These are phyloP conservation scores for Crossocerus cetratus DNA, from an alignment of 2,888 invertebrate genomes.

Conservation along the genomic window DNA sequence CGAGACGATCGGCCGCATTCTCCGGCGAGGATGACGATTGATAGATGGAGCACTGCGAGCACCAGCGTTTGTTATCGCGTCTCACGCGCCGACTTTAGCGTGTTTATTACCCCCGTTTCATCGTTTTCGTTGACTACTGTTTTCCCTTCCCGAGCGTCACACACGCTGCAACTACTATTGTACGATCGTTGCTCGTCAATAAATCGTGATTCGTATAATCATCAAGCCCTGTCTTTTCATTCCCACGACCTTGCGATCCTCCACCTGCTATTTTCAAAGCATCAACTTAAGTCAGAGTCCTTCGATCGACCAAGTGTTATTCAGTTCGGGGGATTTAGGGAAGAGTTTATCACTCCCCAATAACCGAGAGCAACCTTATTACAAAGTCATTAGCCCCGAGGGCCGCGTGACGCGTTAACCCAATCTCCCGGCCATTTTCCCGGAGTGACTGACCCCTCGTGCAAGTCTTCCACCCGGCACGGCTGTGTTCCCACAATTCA, in stretches of 20 bases:
- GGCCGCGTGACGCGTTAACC: not conserved
- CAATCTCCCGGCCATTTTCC: constrained; percentile 39
- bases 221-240: constrained; percentile 2
- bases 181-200: constrained; percentile 52
- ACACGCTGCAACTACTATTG: constrained; percentile 42
- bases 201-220: constrained; percentile 53
- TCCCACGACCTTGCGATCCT: not conserved
- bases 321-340: too few species aligned
- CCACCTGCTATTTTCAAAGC: not conserved
- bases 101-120: not conserved
- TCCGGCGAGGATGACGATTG: constrained; percentile 4
- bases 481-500: constrained; percentile 5
- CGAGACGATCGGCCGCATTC: constrained; percentile 14
- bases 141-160: constrained; percentile 27
- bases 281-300: not conserved
- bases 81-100: constrained; percentile 27
- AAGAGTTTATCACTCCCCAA: not conserved
- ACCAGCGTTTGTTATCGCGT: constrained; percentile 39
- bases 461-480: not conserved
- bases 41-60: not conserved
- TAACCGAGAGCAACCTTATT: not conserved
- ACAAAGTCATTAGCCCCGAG: not conserved
- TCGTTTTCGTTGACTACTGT: constrained; percentile 37
- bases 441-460: constrained; percentile 13
- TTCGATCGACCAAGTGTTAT: not conserved